Evolutionary conservation across 2,797 vertebrate species (phyloP).

Genomic region (Catamblyrhynchus diadema): DNA sequence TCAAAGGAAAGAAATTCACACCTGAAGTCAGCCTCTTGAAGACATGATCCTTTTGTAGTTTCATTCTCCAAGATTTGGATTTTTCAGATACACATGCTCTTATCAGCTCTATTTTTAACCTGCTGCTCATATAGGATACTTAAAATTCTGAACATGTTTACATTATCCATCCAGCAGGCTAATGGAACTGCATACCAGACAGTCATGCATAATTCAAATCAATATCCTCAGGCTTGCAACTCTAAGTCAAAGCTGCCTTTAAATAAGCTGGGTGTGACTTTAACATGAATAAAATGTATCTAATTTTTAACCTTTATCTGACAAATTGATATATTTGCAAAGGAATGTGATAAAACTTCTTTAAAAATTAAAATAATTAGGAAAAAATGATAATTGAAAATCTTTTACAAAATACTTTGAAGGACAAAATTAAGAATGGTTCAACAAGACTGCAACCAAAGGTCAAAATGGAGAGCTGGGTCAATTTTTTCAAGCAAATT

Average conservation of each 20-base stretch:
- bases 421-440: background rate
- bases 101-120: slow-evolving; percentile 82
- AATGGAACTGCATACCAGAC: slow-evolving; percentile 80
- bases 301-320: slow-evolving; percentile 76
- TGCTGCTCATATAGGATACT: slow-evolving; percentile 76
- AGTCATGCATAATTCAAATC: slow-evolving; percentile 84
- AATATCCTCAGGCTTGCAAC: slow-evolving; percentile 80
- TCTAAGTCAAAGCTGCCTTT: slow-evolving; percentile 78
- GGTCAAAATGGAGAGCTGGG: background rate
- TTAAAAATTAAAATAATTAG: slow-evolving; percentile 50
- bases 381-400: background rate
- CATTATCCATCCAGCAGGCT: slow-evolving; percentile 79
- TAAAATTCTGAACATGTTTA: slow-evolving; percentile 84
- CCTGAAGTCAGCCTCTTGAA: slow-evolving; percentile 48
- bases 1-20: slow-evolving; percentile 15
- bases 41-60: slow-evolving; percentile 47
- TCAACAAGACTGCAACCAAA: slow-evolving; percentile 25
- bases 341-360: slow-evolving; percentile 61
- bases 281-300: slow-evolving; percentile 74
- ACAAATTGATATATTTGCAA: slow-evolving; percentile 72
- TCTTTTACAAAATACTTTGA: slow-evolving; percentile 26
- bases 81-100: slow-evolving; percentile 70
- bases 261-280: slow-evolving; percentile 79
- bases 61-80: slow-evolving; percentile 61
- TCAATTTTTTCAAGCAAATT: background rate